A percentile compares a stretch with the other conserved stretches of the same genome.
Conservation (phyloP, 2,888 invertebrate species). For the Brenthis hecate region DNA sequence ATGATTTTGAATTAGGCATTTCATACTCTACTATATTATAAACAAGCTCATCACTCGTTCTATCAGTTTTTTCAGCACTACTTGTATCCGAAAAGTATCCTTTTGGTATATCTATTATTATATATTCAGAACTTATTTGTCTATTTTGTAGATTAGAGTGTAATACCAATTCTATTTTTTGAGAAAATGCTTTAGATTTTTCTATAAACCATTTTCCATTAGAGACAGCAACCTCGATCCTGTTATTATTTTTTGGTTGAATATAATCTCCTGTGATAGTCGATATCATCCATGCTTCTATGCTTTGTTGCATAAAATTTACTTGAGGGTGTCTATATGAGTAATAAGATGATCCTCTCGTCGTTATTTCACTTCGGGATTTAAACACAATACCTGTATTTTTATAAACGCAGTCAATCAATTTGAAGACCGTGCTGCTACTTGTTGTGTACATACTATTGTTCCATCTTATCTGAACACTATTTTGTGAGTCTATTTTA, state of each 20-base stretch:
- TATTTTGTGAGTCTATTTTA: conserved; percentile 56
- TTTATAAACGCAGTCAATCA: conserved; percentile 61
- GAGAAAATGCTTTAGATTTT: conserved; percentile 60
- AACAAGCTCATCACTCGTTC: conserved; percentile 65
- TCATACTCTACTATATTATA: conserved; percentile 71
- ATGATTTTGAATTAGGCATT: conserved; percentile 49
- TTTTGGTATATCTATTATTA: conserved; percentile 66
- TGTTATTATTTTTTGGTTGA: conserved; percentile 42
- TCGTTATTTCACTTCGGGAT: conserved; percentile 59
- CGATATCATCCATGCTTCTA: conserved; percentile 72
- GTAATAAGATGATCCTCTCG: conserved; percentile 49
- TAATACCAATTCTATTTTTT: conserved; percentile 60
- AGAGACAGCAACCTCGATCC: conserved; percentile 51
- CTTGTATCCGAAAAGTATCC: conserved; percentile 60
- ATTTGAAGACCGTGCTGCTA: conserved; percentile 64
- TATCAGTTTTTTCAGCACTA: conserved; percentile 48
- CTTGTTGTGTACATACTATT: conserved; percentile 62
- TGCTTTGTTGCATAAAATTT: conserved; percentile 56
- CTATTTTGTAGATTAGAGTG: conserved; percentile 51
- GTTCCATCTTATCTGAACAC: conserved; percentile 65
- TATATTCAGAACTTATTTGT: conserved; percentile 55
- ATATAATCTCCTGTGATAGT: conserved; percentile 49
- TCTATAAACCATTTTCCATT: conserved; percentile 62
- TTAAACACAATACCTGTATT: conserved; percentile 53
- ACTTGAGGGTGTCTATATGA: conserved; percentile 50